Conservation (phyloP, 2,888 invertebrate genomes). For the Psococerastis gibbosa region DNA sequence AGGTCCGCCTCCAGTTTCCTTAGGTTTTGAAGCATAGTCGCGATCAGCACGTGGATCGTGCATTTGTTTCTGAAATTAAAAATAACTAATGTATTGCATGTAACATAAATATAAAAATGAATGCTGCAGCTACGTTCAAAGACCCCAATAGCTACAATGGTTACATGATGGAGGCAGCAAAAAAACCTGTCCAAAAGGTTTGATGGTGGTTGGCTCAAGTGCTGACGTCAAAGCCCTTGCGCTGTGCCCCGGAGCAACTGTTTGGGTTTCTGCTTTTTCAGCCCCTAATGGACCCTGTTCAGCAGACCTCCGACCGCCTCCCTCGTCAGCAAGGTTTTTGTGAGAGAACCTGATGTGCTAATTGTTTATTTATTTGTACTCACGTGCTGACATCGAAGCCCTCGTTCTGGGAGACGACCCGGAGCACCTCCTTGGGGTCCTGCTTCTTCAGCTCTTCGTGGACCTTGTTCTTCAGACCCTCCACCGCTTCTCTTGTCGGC, state of each 20-base stretch:
- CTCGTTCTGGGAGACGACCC: conserved; percentile 37
- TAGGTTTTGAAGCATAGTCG: conserved; percentile 86
- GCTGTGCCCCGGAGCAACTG: conserved; percentile 22
- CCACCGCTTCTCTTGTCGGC: conserved; percentile 89
- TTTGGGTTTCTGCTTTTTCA: conserved; percentile 53
- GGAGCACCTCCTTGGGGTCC: conserved; percentile 31
- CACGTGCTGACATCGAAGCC: conserved; percentile 65
- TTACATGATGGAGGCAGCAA: no score
- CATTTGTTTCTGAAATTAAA: conserved; percentile 54
- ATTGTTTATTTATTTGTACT: no score
- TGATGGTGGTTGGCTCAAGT: no score
- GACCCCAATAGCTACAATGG: no score
- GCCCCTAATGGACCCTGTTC: conserved; percentile 66
- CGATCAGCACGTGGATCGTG: conserved; percentile 74
- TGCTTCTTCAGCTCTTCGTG: conserved; percentile 65
- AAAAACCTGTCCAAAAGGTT: no score
- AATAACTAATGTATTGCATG: no score
- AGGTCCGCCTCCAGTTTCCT: conserved; percentile 80
- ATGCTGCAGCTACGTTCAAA: no score
- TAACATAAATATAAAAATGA: no score
- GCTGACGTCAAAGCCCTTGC: no score
- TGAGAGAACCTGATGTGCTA: no score
- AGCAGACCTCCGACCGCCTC: conserved; percentile 87
- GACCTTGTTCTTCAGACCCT: conserved; percentile 74
- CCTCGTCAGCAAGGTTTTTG: conserved; percentile 89